Evolutionary conservation across 2,888 invertebrate species (phyloP), one percentile per base, ranked within the genome.

Genomic region (Rhagophthalmus giganteus): DNA sequence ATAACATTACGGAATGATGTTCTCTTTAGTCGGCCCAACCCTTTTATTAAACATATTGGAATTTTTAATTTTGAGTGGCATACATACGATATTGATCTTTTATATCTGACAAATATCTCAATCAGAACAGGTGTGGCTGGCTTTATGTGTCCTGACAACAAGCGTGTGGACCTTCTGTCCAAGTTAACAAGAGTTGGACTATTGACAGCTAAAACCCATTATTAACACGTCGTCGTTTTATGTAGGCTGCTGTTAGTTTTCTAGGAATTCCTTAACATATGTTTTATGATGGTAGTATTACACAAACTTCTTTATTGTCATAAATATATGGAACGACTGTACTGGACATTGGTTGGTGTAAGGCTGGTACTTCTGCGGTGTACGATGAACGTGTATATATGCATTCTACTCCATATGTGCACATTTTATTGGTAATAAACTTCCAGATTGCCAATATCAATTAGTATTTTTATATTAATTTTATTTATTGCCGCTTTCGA

Each of bases 81-180:
- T 47, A 31, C 27, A 24, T 16, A 31, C n/a, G 47, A 55, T 42
- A 55, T 55, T 47, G 46, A 51, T 55, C 54, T 54, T 35, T 50
- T 40, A 46, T 50, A 41, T 38, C 38, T 51, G 55, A 55, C 45
- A 55, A 51, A 55, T 46, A 47, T 47, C 55, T 55, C 51, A 55
- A 55, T 51, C 51, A 51, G 9, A 38, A 24, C 51, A 55, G 55
- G 55, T 55, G 51, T 31, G 51, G 32, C 38, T 51, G 47, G 35
- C 44, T 49, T 54, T 16, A 54, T 39, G 44, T 24, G 15, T 30
- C n/a, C n/a, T n/a, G n/a, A n/a, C n/a, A n/a, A n/a, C n/a, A n/a
- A n/a, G n/a, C n/a, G n/a, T n/a, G n/a, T n/a, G n/a, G n/a, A n/a
- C n/a, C n/a, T n/a, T n/a, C n/a, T n/a, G n/a, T n/a, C n/a, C n/a